Percentiles rank a stretch among this genome's conserved stretches.
Evolutionary conservation across 2,888 invertebrate genomes (phyloP).

Genomic region (Amblyjoppa fuscipennis): DNA sequence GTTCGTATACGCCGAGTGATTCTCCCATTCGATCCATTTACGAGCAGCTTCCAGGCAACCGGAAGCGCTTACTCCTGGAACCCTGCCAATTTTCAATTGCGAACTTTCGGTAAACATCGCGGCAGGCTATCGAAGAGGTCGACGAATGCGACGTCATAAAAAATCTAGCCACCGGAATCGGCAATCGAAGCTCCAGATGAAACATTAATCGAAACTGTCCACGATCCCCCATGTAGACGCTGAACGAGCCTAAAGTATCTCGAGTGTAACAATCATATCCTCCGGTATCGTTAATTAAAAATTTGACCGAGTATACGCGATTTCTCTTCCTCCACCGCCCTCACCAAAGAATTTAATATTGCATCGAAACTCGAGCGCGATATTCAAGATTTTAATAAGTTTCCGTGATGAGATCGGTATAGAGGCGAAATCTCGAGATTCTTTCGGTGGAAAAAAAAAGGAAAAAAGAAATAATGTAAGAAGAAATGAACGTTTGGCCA

Average conservation of each 20-base stretch:
- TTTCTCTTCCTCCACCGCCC: neutral
- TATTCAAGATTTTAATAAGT: conserved; percentile 68
- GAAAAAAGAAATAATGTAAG: conserved; percentile 28
- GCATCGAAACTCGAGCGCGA: conserved; percentile 7
- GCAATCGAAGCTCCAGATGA: neutral
- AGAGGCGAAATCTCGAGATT: conserved; percentile 30
- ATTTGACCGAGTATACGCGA: neutral
- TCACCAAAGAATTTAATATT: neutral
- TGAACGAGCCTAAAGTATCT: neutral
- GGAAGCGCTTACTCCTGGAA: conserved; percentile 63
- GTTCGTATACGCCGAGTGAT: neutral
- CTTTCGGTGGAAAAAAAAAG: conserved; percentile 37
- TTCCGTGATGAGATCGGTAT: conserved; percentile 14
- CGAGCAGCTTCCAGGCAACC: conserved; percentile 57
- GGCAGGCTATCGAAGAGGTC: conserved; percentile 37
- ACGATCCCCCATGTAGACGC: neutral
- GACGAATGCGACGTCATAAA: conserved; percentile 27
- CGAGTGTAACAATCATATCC: conserved; percentile 22
- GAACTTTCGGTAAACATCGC: conserved; percentile 53
- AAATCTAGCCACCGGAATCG: neutral
- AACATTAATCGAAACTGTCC: conserved; percentile 31
- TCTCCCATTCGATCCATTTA: conserved; percentile 63
- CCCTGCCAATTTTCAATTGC: conserved; percentile 68
- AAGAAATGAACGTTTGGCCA: neutral
- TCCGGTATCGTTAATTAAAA: conserved; percentile 11